Evolutionary conservation across 1,140 invertebrate species (phyloP).

Genomic region (Oncopeltus fasciatus): DNA sequence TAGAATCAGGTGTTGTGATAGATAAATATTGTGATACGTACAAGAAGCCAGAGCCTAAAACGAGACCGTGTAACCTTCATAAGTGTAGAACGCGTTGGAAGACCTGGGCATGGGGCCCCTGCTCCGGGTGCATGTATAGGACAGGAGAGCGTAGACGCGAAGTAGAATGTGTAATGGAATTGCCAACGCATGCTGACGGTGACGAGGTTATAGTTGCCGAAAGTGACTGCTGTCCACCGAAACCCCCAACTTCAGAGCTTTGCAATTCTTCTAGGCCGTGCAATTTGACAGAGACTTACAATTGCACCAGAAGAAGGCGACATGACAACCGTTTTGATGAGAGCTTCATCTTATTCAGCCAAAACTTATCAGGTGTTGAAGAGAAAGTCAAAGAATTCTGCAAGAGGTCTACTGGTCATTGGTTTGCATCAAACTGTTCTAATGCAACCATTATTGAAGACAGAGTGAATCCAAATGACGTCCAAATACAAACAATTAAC

Average conservation of each 20-base stretch:
- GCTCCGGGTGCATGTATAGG: conserved; percentile 33
- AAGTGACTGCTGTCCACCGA: conserved; percentile 28
- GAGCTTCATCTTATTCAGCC: background rate
- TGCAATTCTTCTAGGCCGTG: conserved; percentile 32
- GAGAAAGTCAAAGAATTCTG: background rate
- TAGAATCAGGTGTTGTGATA: conserved; percentile 32
- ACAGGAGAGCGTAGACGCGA: conserved; percentile 30
- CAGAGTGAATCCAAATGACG: background rate
- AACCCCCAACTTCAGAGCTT: conserved; percentile 26
- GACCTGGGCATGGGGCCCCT: conserved; percentile 36
- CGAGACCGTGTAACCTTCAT: conserved; percentile 31
- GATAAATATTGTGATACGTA: conserved; percentile 29
- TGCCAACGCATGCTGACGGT: conserved; percentile 26
- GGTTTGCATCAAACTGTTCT: background rate
- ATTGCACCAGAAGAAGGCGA: background rate
- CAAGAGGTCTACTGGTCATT: background rate
- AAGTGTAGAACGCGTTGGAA: conserved; percentile 36
- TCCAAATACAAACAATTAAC: background rate
- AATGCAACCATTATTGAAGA: background rate
- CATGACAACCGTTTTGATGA: background rate
- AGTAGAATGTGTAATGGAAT: conserved; percentile 34
- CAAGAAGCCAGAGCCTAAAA: conserved; percentile 28
- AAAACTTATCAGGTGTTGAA: background rate
- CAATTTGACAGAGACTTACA: background rate
- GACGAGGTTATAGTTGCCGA: conserved; percentile 34